These are phyloP conservation scores for Eremobia ochroleuca DNA, from an alignment of 2,888 invertebrate species.

Conservation along the genomic window DNA sequence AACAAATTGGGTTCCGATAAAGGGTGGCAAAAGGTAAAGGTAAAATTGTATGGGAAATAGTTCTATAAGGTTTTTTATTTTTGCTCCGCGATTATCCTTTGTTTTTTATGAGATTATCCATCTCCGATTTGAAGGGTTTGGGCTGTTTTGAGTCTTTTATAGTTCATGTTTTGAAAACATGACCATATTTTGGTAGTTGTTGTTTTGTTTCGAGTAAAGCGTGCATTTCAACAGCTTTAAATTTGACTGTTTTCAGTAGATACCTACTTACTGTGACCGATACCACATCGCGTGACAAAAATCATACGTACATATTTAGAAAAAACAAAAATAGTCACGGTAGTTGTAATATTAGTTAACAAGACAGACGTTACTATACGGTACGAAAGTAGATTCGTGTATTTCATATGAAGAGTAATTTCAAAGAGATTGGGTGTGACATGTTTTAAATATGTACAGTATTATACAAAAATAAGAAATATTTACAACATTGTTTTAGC, in stretches of 20 bases:
- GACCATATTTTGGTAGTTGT: neutral
- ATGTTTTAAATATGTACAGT: too few relatives aligned
- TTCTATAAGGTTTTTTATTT: slow-evolving; percentile 26
- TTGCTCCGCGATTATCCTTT: slow-evolving; percentile 13
- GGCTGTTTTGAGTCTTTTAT: slow-evolving; percentile 4
- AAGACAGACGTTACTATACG: neutral
- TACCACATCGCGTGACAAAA: neutral
- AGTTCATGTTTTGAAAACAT: neutral
- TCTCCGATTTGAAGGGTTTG: slow-evolving; percentile 14
- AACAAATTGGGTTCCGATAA: slow-evolving; percentile 65
- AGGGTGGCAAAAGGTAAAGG: slow-evolving; percentile 41
- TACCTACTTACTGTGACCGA: neutral
- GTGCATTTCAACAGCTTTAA: neutral
- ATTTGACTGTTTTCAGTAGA: neutral
- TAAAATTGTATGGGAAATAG: slow-evolving; percentile 52
- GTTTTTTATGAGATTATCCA: slow-evolving; percentile 25
- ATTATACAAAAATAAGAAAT: neutral
- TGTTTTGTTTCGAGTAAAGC: neutral
- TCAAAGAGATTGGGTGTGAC: neutral
- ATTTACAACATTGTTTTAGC: neutral
- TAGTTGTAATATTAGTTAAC: neutral
- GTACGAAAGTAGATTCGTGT: neutral
- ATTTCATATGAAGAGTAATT: neutral
- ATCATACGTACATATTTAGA: too few relatives aligned
- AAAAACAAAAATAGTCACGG: neutral